Percentiles rank a stretch among this genome's conserved stretches.
phyloP scores from a whole-genome alignment of 2,113 vertebrate genomes.

The Cyphomyrus discorhynchus region DNA sequence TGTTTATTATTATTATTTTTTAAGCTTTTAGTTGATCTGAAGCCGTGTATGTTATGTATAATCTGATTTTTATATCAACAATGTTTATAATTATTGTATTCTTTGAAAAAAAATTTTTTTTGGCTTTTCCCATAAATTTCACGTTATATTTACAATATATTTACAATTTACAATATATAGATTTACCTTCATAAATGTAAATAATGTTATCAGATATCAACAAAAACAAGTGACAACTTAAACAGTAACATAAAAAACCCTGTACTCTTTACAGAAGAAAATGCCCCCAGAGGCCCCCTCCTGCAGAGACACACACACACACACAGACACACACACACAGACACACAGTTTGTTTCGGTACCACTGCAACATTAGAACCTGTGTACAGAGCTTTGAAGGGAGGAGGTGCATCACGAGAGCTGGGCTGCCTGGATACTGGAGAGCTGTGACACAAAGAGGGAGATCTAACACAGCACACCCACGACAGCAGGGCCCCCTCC shows the following conservation, averaged over 20 bases:
- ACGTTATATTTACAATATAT: neutral
- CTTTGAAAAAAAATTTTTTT: neutral
- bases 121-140: neutral
- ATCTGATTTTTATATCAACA: neutral
- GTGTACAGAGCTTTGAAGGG: neutral
- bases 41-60: neutral
- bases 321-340: neutral
- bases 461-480: conserved; percentile 61
- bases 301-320: no score
- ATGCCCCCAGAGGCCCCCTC: neutral
- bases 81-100: neutral
- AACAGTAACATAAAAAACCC: neutral
- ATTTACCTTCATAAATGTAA: neutral
- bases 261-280: neutral
- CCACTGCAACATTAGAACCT: neutral
- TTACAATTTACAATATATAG: neutral
- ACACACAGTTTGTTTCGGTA: neutral
- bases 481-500: conserved; percentile 11
- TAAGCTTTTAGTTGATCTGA: neutral
- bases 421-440: conserved; percentile 6
- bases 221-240: neutral
- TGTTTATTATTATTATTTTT: neutral
- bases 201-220: neutral
- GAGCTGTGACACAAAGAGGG: conserved; percentile 63
- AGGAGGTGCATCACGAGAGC: neutral